These are phyloP conservation scores for Discoglossus pictus DNA, from an alignment of 2,797 vertebrate species.

Conservation along the genomic window DNA sequence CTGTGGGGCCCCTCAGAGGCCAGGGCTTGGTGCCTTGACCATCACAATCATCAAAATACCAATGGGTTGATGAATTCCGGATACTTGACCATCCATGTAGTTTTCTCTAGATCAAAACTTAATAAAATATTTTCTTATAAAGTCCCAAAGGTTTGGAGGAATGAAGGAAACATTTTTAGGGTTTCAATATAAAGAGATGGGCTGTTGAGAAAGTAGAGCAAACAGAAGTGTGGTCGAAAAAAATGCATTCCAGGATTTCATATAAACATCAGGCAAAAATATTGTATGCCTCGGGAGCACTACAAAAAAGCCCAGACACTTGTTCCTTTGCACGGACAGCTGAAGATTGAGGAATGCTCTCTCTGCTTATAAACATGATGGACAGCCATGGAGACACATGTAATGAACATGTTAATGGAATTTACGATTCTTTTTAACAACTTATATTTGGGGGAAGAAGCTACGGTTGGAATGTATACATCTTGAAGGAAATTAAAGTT, in stretches of 20 bases:
- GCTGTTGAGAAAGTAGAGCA: too few relatives aligned
- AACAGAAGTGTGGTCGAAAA: not conserved
- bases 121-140: too few relatives aligned
- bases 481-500: too few relatives aligned
- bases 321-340: conserved; percentile 17
- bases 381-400: conserved; percentile 13
- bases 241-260: conserved; percentile 1
- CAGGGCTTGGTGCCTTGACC: too few relatives aligned
- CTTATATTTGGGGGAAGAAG: not conserved
- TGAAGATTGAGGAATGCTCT: conserved; percentile 32
- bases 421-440: conserved; percentile 30
- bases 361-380: conserved; percentile 19
- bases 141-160: too few relatives aligned
- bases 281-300: not conserved
- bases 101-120: too few relatives aligned
- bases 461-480: not conserved
- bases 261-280: not conserved
- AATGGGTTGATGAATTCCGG: too few relatives aligned
- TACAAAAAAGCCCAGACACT: conserved; percentile 17
- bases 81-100: too few relatives aligned
- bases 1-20: too few relatives aligned
- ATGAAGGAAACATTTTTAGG: too few relatives aligned
- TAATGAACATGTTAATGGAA: conserved; percentile 7
- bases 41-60: too few relatives aligned
- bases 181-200: too few relatives aligned